Percentiles rank a stretch among this genome's conserved stretches.
Evolutionary conservation across 2,888 invertebrate species (phyloP).

Genomic region (Dryobotodes eremita): DNA sequence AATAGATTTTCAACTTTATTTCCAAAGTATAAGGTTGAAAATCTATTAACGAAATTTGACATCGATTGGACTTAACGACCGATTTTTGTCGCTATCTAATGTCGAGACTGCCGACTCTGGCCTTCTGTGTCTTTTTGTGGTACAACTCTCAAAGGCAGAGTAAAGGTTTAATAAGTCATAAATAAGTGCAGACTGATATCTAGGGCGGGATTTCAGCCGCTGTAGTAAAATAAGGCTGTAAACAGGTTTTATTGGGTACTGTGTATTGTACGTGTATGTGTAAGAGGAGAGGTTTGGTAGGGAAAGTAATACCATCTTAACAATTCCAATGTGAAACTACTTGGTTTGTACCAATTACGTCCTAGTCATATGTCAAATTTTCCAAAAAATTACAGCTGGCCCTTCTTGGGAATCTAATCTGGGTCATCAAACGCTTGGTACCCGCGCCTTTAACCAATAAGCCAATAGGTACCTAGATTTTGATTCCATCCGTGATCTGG

Average conservation of each 20-base stretch:
- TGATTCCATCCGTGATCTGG: background rate
- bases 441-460: background rate
- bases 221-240: constrained; percentile 41
- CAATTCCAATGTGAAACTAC: background rate
- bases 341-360: background rate
- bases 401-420: background rate
- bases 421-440: background rate
- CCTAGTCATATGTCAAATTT: background rate
- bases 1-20: too few species aligned
- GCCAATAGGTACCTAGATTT: too few species aligned
- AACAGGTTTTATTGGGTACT: constrained; percentile 53
- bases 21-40: too few species aligned
- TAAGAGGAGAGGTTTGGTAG: background rate
- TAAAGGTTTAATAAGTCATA: constrained; percentile 60
- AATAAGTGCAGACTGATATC: constrained; percentile 56
- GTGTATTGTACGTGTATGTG: constrained; percentile 30
- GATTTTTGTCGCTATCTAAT: too few species aligned
- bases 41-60: too few species aligned
- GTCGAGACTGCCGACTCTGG: too few species aligned
- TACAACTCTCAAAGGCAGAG: background rate
- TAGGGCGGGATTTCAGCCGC: constrained; percentile 41
- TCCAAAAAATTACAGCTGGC: too few species aligned
- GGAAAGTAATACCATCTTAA: background rate
- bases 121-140: constrained; percentile 8
- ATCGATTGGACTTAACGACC: too few species aligned